Base-by-base conservation (phyloP, 1,140 invertebrate genomes). In the Leptonema lineaticorne region DNA sequence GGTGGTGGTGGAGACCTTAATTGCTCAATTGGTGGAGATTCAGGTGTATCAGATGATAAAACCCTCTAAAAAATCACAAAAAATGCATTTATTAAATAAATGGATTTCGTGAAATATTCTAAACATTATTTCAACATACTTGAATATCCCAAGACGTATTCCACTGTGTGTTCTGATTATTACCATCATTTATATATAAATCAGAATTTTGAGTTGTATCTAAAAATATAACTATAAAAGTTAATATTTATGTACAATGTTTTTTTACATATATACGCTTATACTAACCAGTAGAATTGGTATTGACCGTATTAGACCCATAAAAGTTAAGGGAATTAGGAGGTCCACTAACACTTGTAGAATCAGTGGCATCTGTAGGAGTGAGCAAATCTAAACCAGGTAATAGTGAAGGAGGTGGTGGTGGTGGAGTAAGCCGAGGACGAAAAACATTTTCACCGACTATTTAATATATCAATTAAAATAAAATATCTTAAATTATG, bases 341-440 rank as follows among this genome's bases (percentile, higher is more conserved):
- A 46, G 62, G 41, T 20, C n/a, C 77, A 73, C 74, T 77, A 76
- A 53, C 75, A 75, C 26, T 78, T 77, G 41, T 79, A 79, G 75
- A 79, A 80, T 0, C 78, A 46, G 27, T 28, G 5, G 16, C 45
- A 26, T 76, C 76, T 33, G 78, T 76, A 1, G 78, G 77, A 0
- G 76, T 79, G 5, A 81, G 62, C 4, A 82, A 71, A 57, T 82
- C 81, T 71, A 82, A 69, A 0, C 81, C 81, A 1, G 81, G 80
- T 16, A 82, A 64, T 0, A 70, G 18, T 5, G 67, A 62, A 26
- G 71, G 68, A 2, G 71, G 65, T 27, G 60, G 62, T 20, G 71
- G 68, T 22, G 62, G 63, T 9, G 71, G 65, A 11, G 60, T 63
- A 11, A 62, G 46, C 71, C 78, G 77, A 57, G 75, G 75, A 22